phyloP scores from a whole-genome alignment of 2,113 vertebrate genomes.

The Ariopsis seemanni region DNA sequence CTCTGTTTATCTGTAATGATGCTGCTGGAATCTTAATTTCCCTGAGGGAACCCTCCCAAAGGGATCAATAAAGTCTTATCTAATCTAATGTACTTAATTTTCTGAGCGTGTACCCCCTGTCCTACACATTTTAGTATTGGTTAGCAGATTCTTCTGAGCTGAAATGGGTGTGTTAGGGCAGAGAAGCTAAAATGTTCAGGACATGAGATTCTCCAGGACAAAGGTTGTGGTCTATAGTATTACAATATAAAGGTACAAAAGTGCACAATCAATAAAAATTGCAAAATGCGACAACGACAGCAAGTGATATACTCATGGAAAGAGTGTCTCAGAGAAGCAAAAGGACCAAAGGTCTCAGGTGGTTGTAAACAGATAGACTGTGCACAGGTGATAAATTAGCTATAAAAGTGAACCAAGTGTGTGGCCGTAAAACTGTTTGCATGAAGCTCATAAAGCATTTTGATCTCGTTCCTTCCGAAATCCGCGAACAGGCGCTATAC shows the following conservation, averaged over 20 bases:
- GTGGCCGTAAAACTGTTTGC: constrained; percentile 58
- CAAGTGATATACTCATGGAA: background rate
- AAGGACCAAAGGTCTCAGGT: constrained; percentile 66
- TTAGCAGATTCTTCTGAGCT: background rate
- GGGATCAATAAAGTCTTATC: too few relatives aligned
- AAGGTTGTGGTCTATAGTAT: background rate
- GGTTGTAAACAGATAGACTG: constrained; percentile 64
- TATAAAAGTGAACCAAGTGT: constrained; percentile 69
- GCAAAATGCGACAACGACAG: background rate
- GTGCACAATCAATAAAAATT: background rate
- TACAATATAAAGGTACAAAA: background rate
- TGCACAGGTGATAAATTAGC: constrained; percentile 67
- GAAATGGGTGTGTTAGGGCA: background rate
- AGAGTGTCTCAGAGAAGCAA: background rate
- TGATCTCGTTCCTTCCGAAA: background rate
- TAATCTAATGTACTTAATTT: too few relatives aligned
- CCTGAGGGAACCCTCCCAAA: too few relatives aligned
- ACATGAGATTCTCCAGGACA: background rate
- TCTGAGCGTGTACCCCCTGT: too few relatives aligned
- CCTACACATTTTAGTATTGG: too few relatives aligned
- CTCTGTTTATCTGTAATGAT: too few relatives aligned
- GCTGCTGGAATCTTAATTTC: too few relatives aligned
- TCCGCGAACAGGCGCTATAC: background rate
- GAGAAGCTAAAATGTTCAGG: background rate
- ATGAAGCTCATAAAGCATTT: constrained; percentile 47